Evolutionary conservation across 2,888 invertebrate species (phyloP).

Genomic region (Alloscopus bannaensis): DNA sequence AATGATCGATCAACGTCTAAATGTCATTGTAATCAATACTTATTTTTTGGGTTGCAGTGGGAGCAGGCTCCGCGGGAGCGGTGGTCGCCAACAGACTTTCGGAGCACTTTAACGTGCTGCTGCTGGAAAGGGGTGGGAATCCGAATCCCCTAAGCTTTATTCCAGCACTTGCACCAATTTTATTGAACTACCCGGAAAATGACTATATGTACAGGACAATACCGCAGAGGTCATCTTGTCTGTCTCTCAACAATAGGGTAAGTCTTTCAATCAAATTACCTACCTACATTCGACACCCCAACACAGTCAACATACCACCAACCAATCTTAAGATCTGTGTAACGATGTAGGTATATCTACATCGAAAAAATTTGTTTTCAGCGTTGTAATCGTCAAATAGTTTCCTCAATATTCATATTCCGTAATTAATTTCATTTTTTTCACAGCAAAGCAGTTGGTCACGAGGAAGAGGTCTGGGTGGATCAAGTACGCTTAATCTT

Average conservation of each 20-base stretch:
- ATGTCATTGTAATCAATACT: no score
- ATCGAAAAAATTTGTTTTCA: not conserved
- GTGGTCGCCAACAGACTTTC: constrained; percentile 80
- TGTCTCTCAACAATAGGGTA: constrained; percentile 69
- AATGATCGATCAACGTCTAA: no score
- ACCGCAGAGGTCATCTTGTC: constrained; percentile 69
- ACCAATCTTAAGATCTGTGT: no score
- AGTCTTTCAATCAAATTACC: no score
- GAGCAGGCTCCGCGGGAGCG: constrained; percentile 77
- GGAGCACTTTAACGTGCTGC: constrained; percentile 78
- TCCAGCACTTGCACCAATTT: constrained; percentile 66
- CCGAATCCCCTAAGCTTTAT: constrained; percentile 67
- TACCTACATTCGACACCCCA: no score
- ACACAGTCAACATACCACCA: no score
- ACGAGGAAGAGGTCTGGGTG: constrained; percentile 68
- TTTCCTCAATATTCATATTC: not conserved
- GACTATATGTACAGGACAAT: constrained; percentile 71
- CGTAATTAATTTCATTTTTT: constrained; percentile 1
- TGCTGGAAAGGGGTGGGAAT: constrained; percentile 83
- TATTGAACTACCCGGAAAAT: constrained; percentile 69
- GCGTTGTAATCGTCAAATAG: not conserved
- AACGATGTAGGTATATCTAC: no score
- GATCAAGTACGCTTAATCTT: constrained; percentile 67
- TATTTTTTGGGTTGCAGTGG: no score
- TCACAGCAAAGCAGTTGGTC: constrained; percentile 60